Conservation (phyloP, 1,140 invertebrate species). For the Helicoverpa armigera region DNA sequence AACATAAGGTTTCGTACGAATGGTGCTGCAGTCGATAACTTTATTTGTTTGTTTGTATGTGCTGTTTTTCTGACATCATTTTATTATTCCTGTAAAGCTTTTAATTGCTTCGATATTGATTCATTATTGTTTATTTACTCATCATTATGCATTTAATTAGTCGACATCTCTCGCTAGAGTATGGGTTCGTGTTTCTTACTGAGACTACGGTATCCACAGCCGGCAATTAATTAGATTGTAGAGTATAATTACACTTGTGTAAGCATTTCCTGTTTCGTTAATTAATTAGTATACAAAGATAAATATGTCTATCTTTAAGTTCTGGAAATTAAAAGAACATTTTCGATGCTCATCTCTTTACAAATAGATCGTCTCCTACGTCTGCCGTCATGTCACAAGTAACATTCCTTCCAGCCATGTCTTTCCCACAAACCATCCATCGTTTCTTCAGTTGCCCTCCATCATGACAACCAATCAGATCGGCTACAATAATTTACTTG, state of each 20-base stretch:
- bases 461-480: too few relatives aligned
- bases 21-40: not conserved
- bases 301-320: too few relatives aligned
- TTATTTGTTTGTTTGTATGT: conserved; percentile 35
- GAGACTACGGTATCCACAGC: not conserved
- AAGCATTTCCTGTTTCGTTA: not conserved
- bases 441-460: too few relatives aligned
- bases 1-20: not conserved
- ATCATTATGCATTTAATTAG: conserved; percentile 26
- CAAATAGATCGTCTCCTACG: too few relatives aligned
- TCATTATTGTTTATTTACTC: conserved; percentile 23
- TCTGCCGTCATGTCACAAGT: too few relatives aligned
- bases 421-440: too few relatives aligned
- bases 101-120: conserved; percentile 31
- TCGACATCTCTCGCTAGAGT: not conserved
- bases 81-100: conserved; percentile 38
- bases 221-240: not conserved
- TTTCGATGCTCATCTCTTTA: too few relatives aligned
- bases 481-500: too few relatives aligned
- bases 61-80: conserved; percentile 43
- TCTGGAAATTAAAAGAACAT: too few relatives aligned
- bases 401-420: too few relatives aligned
- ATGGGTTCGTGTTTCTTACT: not conserved
- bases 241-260: not conserved
- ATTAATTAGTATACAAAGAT: too few relatives aligned